Evolutionary conservation across 2,113 vertebrate species (phyloP).

Genomic region (Anhinga anhinga): DNA sequence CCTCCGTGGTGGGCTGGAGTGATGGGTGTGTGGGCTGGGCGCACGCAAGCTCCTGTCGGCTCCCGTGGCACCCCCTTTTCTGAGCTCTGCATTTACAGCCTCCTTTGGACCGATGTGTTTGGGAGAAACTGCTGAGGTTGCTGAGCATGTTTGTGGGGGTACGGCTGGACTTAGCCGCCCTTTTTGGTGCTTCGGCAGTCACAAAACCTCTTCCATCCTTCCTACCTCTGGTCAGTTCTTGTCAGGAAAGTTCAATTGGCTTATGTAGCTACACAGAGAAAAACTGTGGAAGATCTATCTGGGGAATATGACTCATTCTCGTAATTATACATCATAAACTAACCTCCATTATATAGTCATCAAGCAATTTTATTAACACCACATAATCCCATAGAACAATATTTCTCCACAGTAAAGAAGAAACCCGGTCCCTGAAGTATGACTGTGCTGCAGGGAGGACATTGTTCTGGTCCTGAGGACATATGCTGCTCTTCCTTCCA

Average conservation of each 20-base stretch:
- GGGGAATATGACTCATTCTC: background rate
- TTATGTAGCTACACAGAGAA: background rate
- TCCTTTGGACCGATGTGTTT: background rate
- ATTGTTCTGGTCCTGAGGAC: background rate
- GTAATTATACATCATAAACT: background rate
- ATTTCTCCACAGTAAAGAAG: background rate
- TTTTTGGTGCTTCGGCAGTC: background rate
- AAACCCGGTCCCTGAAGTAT: background rate
- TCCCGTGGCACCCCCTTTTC: background rate
- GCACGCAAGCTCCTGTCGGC: rapidly evolving
- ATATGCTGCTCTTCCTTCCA: background rate
- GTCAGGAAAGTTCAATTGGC: background rate
- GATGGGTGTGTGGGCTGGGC: background rate
- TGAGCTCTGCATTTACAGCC: background rate
- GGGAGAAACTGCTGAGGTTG: background rate
- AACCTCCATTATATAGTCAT: background rate
- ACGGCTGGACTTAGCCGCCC: rapidly evolving
- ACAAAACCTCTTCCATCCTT: background rate
- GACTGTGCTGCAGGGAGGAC: background rate
- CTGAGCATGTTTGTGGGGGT: background rate
- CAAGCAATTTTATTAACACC: background rate
- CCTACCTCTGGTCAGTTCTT: background rate
- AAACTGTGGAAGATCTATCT: background rate
- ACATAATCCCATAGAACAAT: background rate
- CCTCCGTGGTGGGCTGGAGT: background rate